Conservation (phyloP, 2,888 invertebrate species). For the Amphipyra tragopoginis region DNA sequence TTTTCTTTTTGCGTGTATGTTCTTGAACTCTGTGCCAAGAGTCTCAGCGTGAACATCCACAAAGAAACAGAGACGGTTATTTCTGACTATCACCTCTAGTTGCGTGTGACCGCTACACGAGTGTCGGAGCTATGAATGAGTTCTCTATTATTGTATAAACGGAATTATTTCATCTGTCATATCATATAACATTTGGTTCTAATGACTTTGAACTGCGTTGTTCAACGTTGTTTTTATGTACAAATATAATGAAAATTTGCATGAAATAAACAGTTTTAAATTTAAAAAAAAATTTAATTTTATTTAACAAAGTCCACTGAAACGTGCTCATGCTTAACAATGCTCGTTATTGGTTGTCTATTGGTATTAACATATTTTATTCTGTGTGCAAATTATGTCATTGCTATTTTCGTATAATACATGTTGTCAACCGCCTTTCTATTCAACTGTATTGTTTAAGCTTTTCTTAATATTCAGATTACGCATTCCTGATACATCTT, state of each 20-base stretch:
- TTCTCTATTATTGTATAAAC: slow-evolving; percentile 45
- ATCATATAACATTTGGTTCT: slow-evolving; percentile 36
- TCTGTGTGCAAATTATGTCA: slow-evolving; percentile 38
- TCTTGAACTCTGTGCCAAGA: slow-evolving; percentile 74
- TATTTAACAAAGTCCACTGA: slow-evolving; percentile 18
- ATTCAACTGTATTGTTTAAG: slow-evolving; percentile 9
- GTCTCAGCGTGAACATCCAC: slow-evolving; percentile 69
- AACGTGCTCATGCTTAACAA: slow-evolving; percentile 39
- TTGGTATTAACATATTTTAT: slow-evolving; percentile 43
- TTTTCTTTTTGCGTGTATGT: slow-evolving; percentile 64
- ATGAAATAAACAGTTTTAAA: too few relatives aligned
- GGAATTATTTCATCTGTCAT: slow-evolving; percentile 46
- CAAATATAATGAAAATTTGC: too few relatives aligned
- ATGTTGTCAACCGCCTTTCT: slow-evolving; percentile 34
- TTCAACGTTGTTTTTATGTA: too few relatives aligned
- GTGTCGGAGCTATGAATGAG: slow-evolving; percentile 49
- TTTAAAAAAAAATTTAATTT: too few relatives aligned
- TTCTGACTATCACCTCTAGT: slow-evolving; percentile 67
- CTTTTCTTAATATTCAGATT: neutral
- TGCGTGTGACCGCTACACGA: slow-evolving; percentile 48
- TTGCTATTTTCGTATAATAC: slow-evolving; percentile 42
- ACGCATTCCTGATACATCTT: too few relatives aligned
- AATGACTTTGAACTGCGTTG: slow-evolving; percentile 22
- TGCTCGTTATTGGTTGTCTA: slow-evolving; percentile 33
- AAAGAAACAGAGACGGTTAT: slow-evolving; percentile 73